A percentile compares a stretch with the other conserved stretches of the same genome.
Conservation (phyloP, 1,140 invertebrate species). For the Macrobrachium rosenbergii region DNA sequence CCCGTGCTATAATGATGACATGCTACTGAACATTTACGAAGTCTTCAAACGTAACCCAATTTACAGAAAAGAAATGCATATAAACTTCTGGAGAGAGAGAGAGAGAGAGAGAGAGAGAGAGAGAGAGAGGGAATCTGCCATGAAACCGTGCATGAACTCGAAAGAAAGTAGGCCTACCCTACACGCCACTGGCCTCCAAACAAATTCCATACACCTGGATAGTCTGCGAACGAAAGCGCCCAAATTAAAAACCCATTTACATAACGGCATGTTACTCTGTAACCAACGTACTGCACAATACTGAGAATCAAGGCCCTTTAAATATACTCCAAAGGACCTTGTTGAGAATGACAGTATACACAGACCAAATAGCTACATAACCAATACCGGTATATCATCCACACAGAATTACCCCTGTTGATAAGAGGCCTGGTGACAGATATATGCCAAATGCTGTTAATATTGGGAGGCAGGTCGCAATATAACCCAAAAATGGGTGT, state of each 20-base stretch:
- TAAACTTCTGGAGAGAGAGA: not conserved
- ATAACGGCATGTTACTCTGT: not conserved
- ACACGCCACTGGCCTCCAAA: not conserved
- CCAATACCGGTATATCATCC: no score
- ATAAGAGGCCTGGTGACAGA: no score
- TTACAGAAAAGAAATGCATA: not conserved
- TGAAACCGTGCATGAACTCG: no score
- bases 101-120: not conserved
- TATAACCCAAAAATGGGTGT: no score
- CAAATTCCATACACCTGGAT: not conserved
- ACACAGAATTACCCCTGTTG: no score
- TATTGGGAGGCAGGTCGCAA: no score
- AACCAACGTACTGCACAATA: not conserved
- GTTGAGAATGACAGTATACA: no score
- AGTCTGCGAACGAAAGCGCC: not conserved
- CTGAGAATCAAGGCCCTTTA: no score
- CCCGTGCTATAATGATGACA: not conserved
- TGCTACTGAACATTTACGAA: not conserved
- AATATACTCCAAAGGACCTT: no score
- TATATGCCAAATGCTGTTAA: no score
- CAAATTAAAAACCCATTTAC: not conserved
- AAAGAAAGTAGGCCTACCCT: not conserved
- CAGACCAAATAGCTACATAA: no score
- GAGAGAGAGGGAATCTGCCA: no score
- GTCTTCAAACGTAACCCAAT: not conserved